Evolutionary conservation across 2,888 invertebrate species (phyloP), one percentile per base, ranked within the genome.

Genomic region (Troilus luridus): DNA sequence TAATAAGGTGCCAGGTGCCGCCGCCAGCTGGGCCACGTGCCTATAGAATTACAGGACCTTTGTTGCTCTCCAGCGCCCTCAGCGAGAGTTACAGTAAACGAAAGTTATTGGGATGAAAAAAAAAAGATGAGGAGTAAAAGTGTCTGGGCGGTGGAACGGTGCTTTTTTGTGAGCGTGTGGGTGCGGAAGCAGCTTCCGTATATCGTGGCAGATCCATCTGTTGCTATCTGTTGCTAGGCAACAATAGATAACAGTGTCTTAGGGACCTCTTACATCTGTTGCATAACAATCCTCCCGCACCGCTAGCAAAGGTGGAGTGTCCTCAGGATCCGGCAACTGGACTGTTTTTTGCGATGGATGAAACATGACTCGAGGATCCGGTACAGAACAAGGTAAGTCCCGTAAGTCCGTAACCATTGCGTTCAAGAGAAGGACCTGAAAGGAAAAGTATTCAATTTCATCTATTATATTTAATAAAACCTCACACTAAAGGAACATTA

Each of bases 131-230:
- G 85, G 41, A 85, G 85, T 85, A 85, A 85, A 56, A 85, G 85
- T 85, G 85, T 85, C 85, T 85, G 85, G 56, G 85, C 10, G 27
- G 56, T 11, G n/a, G 56, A 85, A 85, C 85, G 85, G 85, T 56
- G 85, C 54, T 85, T 85, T 85, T 85, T 85, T 85, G 85, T 56
- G 58, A n/a, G 8, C 85, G 85, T n/a, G 56, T 54, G 41, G 89
- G 89, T 89, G n/a, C 89, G 89, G 89, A 89, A 89, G 89, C 89
- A 62, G 62, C 89, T 89, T 89, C 89, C 89, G 89, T 27, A 88
- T 54, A 81, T 19, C 8, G 85, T 56, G 85, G 54, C 19, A 56
- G 56, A 56, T 85, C 85, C 85, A 85, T 85, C 85, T 85, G 85
- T 85, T 85, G 85, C 85, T 85, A 85, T 85, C 85, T 21, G n/a